These are phyloP conservation scores for Oikopleura vanhoeffeni DNA, from an alignment of 23 tunicate species.

Conservation along the genomic window DNA sequence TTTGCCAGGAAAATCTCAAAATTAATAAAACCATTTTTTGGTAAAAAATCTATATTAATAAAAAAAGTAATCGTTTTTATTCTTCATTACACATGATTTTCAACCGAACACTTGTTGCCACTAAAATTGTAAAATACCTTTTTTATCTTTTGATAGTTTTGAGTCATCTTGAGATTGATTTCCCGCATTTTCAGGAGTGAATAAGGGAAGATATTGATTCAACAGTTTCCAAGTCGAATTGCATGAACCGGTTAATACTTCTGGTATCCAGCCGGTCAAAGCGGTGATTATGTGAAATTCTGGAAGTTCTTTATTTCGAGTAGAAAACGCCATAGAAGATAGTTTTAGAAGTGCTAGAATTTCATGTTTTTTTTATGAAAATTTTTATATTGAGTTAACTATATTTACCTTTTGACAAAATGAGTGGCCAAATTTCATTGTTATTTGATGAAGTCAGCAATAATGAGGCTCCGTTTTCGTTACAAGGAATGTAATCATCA, in stretches of 20 bases:
- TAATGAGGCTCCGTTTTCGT: not conserved
- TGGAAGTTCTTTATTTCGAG: conserved; percentile 1
- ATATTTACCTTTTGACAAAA: conserved; percentile 9
- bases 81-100: no score
- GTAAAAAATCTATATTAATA: no score
- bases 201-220: not conserved
- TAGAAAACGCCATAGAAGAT: not conserved
- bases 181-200: not conserved
- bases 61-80: no score
- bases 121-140: no score
- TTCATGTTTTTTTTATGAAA: no score
- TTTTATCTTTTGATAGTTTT: no score
- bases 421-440: not conserved
- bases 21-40: no score
- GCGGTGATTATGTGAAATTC: not conserved
- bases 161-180: no score
- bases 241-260: not conserved
- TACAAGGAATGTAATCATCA: not conserved
- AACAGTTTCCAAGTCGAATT: not conserved
- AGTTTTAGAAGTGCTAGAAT: not conserved
- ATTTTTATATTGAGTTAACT: no score
- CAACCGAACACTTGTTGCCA: no score
- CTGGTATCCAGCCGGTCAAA: not conserved
- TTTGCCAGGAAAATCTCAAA: no score
- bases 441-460: not conserved